phyloP scores from a whole-genome alignment of 2,888 invertebrate species.

The Hyalella azteca region DNA sequence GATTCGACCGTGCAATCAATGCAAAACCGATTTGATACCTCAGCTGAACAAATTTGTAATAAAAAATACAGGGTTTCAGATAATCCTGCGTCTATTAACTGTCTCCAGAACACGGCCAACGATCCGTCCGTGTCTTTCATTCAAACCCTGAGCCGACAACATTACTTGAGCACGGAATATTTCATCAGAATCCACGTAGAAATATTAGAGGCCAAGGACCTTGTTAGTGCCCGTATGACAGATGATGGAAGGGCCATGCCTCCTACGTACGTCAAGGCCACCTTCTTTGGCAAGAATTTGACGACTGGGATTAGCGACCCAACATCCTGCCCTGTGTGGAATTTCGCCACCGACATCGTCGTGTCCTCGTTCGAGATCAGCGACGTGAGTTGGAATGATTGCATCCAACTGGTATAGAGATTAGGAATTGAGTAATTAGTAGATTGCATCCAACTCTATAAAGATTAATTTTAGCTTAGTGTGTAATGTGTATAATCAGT shows the following conservation, averaged over 20 bases:
- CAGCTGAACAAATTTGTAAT: too few species aligned
- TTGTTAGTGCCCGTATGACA: slow-evolving; percentile 39
- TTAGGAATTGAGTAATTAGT: too few species aligned
- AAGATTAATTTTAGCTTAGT: too few species aligned
- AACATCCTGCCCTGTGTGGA: slow-evolving; percentile 47
- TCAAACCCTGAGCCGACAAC: slow-evolving; percentile 10
- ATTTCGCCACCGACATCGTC: slow-evolving; percentile 49
- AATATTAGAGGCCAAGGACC: slow-evolving; percentile 45
- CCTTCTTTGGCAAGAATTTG: slow-evolving; percentile 38
- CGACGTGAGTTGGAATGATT: slow-evolving; percentile 47
- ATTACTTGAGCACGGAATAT: slow-evolving; percentile 15
- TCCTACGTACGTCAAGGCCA: slow-evolving; percentile 42
- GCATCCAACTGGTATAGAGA: too few species aligned
- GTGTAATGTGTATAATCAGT: too few species aligned
- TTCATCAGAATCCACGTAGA: slow-evolving; percentile 45
- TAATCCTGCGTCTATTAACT: background rate
- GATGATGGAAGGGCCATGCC: slow-evolving; percentile 39
- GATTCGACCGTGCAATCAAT: too few species aligned
- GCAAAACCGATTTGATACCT: too few species aligned
- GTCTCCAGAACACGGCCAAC: background rate
- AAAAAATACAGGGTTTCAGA: too few species aligned
- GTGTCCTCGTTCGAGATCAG: slow-evolving; percentile 46
- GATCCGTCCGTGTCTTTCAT: slow-evolving; percentile 28
- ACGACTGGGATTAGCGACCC: slow-evolving; percentile 42
- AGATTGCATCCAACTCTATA: too few species aligned